Conservation (phyloP, 92 coral and sea anemone species). For the Palythoa caribaeorum region DNA sequence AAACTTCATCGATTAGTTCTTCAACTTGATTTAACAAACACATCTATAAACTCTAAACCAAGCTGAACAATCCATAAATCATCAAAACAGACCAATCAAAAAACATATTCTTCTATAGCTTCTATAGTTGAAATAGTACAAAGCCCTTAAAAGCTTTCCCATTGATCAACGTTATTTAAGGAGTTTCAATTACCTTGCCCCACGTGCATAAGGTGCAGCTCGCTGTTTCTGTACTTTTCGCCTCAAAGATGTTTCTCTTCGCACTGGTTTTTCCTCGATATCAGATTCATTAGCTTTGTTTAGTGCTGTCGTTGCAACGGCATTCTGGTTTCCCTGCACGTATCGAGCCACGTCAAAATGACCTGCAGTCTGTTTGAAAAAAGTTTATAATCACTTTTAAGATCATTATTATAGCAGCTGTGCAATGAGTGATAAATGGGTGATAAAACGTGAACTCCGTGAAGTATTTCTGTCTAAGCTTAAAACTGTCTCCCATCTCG, state of each 20-base stretch:
- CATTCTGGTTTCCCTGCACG: constrained; percentile 16
- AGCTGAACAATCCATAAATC: neutral
- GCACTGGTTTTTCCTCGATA: constrained; percentile 27
- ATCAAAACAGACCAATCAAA: neutral
- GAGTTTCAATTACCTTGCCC: constrained; percentile 9
- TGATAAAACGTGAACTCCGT: too few relatives aligned
- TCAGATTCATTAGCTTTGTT: constrained; percentile 34
- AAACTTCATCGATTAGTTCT: too few relatives aligned
- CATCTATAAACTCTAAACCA: too few relatives aligned
- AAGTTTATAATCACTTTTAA: neutral
- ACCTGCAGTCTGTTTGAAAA: constrained; percentile 17
- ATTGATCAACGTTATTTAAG: too few relatives aligned
- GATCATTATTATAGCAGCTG: neutral
- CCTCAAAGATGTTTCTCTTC: constrained; percentile 38
- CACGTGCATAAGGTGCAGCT: constrained; percentile 3
- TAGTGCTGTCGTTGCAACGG: constrained; percentile 2
- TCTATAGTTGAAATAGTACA: too few relatives aligned
- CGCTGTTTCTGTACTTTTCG: constrained; percentile 47
- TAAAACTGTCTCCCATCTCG: too few relatives aligned
- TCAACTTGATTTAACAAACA: too few relatives aligned
- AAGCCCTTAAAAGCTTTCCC: too few relatives aligned
- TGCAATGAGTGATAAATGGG: neutral
- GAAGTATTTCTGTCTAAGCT: too few relatives aligned
- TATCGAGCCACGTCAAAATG: constrained; percentile 46
- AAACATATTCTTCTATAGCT: too few relatives aligned